These are phyloP conservation scores for Scartelaos histophorus DNA, from an alignment of 2,113 vertebrate species.

Conservation along the genomic window DNA sequence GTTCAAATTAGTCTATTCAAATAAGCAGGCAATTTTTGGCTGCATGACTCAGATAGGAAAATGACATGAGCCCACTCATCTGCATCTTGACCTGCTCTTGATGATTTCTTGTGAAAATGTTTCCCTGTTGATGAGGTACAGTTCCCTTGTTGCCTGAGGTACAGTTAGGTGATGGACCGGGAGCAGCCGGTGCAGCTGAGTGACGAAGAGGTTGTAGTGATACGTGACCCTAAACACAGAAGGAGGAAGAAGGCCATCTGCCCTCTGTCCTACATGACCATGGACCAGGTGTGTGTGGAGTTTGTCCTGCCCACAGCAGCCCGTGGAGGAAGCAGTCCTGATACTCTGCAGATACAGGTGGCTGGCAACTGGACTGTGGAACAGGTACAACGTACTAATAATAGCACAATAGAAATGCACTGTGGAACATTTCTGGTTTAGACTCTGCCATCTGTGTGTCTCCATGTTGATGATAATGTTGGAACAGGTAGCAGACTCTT, in stretches of 20 bases:
- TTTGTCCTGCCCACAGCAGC: constrained; percentile 87
- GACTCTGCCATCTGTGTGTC: not conserved
- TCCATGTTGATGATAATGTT: not conserved
- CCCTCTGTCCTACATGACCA: constrained; percentile 69
- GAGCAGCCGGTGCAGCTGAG: constrained; percentile 63
- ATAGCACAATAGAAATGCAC: not conserved
- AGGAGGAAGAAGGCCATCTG: constrained; percentile 89
- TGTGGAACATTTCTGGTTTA: not conserved
- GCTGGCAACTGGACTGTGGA: constrained; percentile 92
- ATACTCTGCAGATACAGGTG: constrained; percentile 83
- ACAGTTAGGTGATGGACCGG: constrained; percentile 83
- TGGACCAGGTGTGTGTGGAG: constrained; percentile 89
- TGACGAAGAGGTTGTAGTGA: constrained; percentile 82
- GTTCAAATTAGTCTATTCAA: not conserved
- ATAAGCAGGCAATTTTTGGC: not conserved
- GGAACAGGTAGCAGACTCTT: too few species aligned
- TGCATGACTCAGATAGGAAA: not conserved
- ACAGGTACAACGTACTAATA: constrained; percentile 72
- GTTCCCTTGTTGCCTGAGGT: too few species aligned
- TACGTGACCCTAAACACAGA: constrained; percentile 85
- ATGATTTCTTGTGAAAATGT: not conserved
- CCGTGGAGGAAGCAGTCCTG: constrained; percentile 74
- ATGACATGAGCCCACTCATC: not conserved
- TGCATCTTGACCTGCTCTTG: not conserved
- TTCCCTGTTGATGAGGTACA: too few species aligned